phyloP scores from a whole-genome alignment of 1,140 invertebrate species.

The Leptinotarsa defecta region DNA sequence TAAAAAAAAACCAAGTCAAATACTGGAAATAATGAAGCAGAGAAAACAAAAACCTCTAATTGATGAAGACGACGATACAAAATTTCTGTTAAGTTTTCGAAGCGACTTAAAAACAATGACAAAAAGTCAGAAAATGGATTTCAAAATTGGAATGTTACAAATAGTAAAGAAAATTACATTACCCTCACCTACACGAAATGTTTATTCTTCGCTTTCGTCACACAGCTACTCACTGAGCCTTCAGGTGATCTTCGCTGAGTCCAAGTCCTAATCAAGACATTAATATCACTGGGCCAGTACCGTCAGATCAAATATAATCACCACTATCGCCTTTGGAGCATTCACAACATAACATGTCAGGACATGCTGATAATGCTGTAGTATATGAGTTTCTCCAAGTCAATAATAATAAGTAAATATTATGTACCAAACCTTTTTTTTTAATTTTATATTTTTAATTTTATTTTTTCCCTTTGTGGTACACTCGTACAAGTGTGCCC shows the following conservation, averaged over 20 bases:
- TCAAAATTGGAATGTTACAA: not conserved
- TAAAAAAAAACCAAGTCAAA: not conserved
- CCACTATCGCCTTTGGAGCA: not conserved
- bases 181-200: not conserved
- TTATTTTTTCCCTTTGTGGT: no score
- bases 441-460: no score
- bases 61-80: no score
- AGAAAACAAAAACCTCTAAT: no score
- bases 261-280: not conserved
- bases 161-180: not conserved
- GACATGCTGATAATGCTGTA: no score
- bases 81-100: not conserved
- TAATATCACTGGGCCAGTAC: not conserved
- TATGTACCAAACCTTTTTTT: not conserved
- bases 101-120: not conserved
- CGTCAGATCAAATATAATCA: not conserved
- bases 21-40: not conserved
- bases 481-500: no score
- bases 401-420: not conserved
- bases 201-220: not conserved
- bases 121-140: conserved; percentile 1
- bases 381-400: no score
- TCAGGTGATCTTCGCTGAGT: not conserved
- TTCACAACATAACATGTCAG: no score
- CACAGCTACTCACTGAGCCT: not conserved